Percentiles rank a stretch among this genome's conserved stretches.
Conservation (phyloP, 2,797 vertebrate species). For the Clarias pachynema region DNA sequence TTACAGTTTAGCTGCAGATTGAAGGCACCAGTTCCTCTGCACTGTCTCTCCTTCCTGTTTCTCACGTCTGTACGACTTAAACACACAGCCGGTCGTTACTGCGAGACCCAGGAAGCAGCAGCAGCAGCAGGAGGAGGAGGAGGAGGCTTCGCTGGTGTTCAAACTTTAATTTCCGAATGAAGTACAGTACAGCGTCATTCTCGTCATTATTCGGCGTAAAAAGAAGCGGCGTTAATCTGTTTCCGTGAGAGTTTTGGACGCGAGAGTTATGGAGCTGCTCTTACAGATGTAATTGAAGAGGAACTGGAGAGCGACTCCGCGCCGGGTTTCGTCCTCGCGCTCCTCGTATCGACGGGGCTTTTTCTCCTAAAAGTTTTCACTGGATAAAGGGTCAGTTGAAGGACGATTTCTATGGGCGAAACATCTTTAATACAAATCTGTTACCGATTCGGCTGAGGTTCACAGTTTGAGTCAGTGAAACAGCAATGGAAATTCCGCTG, state of each 20-base stretch:
- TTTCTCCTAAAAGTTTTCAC: background rate
- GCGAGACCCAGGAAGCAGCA: constrained; percentile 8
- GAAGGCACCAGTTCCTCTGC: constrained; percentile 20
- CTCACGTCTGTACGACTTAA: background rate
- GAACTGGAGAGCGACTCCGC: background rate
- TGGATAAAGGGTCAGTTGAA: background rate
- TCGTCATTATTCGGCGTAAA: background rate
- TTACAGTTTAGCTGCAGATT: background rate
- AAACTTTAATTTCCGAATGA: background rate
- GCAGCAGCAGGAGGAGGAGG: no score
- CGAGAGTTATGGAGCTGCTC: background rate
- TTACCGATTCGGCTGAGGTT: no score
- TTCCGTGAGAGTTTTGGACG: background rate
- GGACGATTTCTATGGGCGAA: background rate
- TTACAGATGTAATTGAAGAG: constrained; percentile 1
- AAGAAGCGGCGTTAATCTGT: no score
- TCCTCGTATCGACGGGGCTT: background rate
- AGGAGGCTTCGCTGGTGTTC: background rate
- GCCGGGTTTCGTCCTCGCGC: no score
- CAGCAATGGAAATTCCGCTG: constrained; percentile 38
- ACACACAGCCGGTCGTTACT: background rate
- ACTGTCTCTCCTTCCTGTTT: constrained; percentile 32
- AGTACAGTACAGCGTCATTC: no score
- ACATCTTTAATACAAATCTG: background rate
- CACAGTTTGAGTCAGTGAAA: background rate